Evolutionary conservation across 2,888 invertebrate genomes (phyloP), one percentile per base, ranked within the genome.

Genomic region (Lasioglossum malachurum): DNA sequence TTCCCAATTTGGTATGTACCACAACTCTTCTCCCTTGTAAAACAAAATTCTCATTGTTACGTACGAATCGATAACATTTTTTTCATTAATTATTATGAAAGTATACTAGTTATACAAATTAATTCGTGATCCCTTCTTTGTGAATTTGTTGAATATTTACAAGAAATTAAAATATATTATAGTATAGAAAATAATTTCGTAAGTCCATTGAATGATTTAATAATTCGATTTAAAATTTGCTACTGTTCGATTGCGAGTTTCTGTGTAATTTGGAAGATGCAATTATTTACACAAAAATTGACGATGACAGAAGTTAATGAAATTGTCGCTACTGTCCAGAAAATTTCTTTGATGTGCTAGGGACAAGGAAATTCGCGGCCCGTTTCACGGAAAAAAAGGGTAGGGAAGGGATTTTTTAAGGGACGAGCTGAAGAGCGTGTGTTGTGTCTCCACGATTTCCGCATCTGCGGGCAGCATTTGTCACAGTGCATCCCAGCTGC

Each of bases 401-500:
- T 19, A 19, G 8, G 16, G 31, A 31, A 31, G 16, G 7, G 16
- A 64, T 64, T 64, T 64, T 64, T 71, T 38, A 5, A 71, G 4
- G n/a, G 71, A 41, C 27, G n/a, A 71, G 69, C 19, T 16, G 23
- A 44, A 44, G 75, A 71, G 16, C 35, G 35, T 12, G 35, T 31
- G 31, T 16, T 31, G 31, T 16, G 27, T 69, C 74, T 57, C 38
- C 16, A 23, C 31, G 75, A 75, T 78, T 74, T 77, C 35, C 53
- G 77, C 77, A 71, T 76, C 67, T 74, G 69, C 27, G 71, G 49
- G 64, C 38, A 31, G 27, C 16, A 76, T 76, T 82, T 74, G 85
- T 75, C 78, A 44, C 74, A 57, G 74, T 10, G 72, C 23, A 78
- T 78, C 78, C 76, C 87, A 80, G 83, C 84, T 76, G 81, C 75